Evolutionary conservation across 2,797 vertebrate genomes (phyloP).

Genomic region (Helicolenus hilgendorfi): DNA sequence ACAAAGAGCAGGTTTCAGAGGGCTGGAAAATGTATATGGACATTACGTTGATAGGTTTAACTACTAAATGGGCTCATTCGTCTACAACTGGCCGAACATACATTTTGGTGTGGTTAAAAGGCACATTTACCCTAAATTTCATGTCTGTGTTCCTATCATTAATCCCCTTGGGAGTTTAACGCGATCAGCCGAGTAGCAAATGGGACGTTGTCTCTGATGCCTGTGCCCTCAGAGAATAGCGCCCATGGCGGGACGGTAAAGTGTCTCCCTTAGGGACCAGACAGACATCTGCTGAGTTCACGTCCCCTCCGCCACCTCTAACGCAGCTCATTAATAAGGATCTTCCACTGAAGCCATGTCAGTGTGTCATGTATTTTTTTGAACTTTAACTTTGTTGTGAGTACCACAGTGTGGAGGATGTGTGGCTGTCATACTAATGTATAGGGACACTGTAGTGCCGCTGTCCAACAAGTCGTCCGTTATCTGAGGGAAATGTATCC

Average conservation of each 20-base stretch:
- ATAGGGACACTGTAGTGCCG: conserved; percentile 78
- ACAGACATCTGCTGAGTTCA: conserved; percentile 73
- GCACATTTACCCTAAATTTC: conserved; percentile 57
- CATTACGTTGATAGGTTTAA: conserved; percentile 9
- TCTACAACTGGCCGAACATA: conserved; percentile 28
- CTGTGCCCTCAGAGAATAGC: conserved; percentile 56
- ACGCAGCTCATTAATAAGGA: conserved; percentile 60
- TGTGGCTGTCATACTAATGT: conserved; percentile 60
- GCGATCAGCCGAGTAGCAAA: conserved; percentile 60
- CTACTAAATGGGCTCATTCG: conserved; percentile 16
- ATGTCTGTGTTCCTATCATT: conserved; percentile 52
- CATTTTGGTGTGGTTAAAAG: conserved; percentile 56
- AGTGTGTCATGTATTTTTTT: conserved; percentile 42
- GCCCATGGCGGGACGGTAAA: conserved; percentile 28
- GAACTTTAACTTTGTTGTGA: conserved; percentile 71
- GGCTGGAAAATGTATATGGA: not conserved
- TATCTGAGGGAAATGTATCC: conserved; percentile 95
- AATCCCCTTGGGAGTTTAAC: conserved; percentile 55
- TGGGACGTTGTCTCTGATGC: conserved; percentile 61
- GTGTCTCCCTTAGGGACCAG: conserved; percentile 60
- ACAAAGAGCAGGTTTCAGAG: conserved; percentile 3
- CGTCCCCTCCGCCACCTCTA: conserved; percentile 52
- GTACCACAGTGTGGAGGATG: conserved; percentile 37
- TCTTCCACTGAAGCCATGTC: conserved; percentile 35
- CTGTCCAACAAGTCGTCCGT: conserved; percentile 93